Conservation (phyloP, 2,888 invertebrate genomes). For the Cryptops parisi region DNA sequence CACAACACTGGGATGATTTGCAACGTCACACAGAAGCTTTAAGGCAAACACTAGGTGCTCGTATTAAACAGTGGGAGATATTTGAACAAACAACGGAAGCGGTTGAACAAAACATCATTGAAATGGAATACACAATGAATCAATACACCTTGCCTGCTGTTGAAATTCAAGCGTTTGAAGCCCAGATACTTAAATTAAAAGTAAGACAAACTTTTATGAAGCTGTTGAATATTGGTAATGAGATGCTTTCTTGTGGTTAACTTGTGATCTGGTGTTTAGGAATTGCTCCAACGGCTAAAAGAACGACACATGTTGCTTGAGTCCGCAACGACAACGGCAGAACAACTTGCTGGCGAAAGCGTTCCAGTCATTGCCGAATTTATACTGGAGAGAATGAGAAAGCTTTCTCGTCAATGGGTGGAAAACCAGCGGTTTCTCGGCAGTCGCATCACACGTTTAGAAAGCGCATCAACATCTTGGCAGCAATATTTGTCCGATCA, state of each 20-base stretch:
- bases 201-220: conserved; percentile 31
- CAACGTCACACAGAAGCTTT: not conserved
- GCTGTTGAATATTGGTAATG: not conserved
- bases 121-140: conserved; percentile 14
- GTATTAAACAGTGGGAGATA: not conserved
- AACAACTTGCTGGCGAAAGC: not conserved
- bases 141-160: conserved; percentile 15
- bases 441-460: not conserved
- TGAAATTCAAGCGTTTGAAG: conserved; percentile 22
- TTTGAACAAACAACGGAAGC: not conserved
- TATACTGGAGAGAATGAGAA: not conserved
- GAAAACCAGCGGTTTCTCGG: conserved; percentile 1
- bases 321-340: not conserved
- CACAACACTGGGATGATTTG: not conserved
- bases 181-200: conserved; percentile 52
- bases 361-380: not conserved
- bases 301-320: not conserved
- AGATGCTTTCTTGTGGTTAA: not conserved
- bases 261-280: not conserved
- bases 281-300: not conserved
- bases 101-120: conserved; percentile 5
- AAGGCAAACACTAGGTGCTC: not conserved
- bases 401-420: conserved; percentile 2
- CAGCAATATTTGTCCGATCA: conserved; percentile 7
- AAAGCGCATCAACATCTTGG: conserved; percentile 7